Conservation (phyloP, 2,113 vertebrate genomes). For the Eretmochelys imbricata region DNA sequence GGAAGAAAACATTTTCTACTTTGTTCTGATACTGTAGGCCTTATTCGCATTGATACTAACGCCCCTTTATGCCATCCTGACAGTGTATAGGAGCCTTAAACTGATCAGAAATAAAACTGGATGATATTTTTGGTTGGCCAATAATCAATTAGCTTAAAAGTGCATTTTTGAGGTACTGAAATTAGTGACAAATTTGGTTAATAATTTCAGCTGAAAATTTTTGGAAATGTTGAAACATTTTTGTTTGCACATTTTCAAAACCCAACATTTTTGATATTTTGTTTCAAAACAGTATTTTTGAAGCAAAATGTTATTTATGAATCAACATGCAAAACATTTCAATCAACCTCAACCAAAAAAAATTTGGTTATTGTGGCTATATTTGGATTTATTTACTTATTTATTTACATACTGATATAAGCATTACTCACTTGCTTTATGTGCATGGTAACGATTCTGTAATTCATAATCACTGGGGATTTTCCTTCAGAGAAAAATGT, state of each 20-base stretch:
- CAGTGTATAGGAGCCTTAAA: fast-evolving
- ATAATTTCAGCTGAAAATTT: neutral
- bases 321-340: neutral
- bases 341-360: neutral
- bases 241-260: neutral
- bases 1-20: constrained; percentile 35
- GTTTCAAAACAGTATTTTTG: neutral
- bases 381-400: neutral
- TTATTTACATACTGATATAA: fast-evolving
- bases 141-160: neutral
- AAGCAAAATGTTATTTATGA: neutral
- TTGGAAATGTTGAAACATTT: neutral
- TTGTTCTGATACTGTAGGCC: neutral
- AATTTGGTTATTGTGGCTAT: neutral
- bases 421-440: neutral
- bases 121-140: neutral
- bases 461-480: neutral
- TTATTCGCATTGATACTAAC: neutral
- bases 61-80: neutral
- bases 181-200: neutral
- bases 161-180: neutral
- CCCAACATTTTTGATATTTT: neutral
- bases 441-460: neutral
- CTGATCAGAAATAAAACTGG: neutral
- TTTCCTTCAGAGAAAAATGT: neutral